Base-by-base conservation (phyloP, 2,113 vertebrate genomes). In the Osmerus eperlanus region DNA sequence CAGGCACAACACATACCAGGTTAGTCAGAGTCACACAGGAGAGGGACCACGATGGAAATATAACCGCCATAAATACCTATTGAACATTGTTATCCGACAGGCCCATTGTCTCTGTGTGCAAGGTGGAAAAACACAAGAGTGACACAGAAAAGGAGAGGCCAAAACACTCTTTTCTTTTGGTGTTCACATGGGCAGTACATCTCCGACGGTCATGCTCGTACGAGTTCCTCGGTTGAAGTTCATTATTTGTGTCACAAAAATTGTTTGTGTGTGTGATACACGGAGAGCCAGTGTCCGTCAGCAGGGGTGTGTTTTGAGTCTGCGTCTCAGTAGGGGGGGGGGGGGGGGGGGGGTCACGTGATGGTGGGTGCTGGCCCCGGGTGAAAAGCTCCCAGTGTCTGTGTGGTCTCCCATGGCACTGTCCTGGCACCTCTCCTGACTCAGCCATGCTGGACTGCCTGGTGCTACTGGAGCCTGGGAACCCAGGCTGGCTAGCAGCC, bases 351-450 rank as follows among this genome's bases (percentile, higher is more conserved):
- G 58, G 74, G 77, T 87, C 82, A 88, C 84, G 79, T 85, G 81
- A 89, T 85, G 84, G 84, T 67, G 81, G 79, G 77, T 83, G 81
- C 36, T 13, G 72, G 81, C 82, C 81, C 25, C 29, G 41, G 68
- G 78, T 80, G 73, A 81, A 83, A 86, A 66, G 76, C 83, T 75
- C 77, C 74, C 7, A 59, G 84, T 86, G 85, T 76, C 32, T 75
- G 73, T 75, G 73, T 75, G 66, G 87, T 91, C 85, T 81, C 74
- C 69, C 75, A 47, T 72, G 79, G 81, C 83, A 85, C 78, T 84
- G 84, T 83, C 86, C 83, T 84, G 79, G 67, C 85, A 78, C 75
- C 79, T 89, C 83, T 80, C 76, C 77, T 82, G 84, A 85, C 78
- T 86, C 84, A 86, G 77, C 82, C 80, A 61, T 11, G 8, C 78